Conservation (phyloP, 1,140 invertebrate genomes). For the Drosophila ficusphila region DNA sequence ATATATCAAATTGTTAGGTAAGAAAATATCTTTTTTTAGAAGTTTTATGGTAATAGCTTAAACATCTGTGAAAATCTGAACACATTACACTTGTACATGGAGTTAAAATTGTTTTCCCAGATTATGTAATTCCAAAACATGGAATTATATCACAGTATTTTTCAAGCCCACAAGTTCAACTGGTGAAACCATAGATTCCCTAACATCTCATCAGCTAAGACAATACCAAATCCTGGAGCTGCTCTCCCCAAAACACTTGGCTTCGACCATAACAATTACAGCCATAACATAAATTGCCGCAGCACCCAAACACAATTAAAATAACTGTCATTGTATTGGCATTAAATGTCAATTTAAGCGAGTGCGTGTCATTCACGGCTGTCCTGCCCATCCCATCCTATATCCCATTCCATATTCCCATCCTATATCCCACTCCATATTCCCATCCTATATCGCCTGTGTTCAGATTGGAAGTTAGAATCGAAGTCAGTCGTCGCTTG, state of each 20-base stretch:
- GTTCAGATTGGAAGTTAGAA: slow-evolving; percentile 41
- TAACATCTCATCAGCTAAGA: background rate
- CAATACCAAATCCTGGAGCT: background rate
- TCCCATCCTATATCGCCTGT: background rate
- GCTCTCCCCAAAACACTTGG: slow-evolving; percentile 26
- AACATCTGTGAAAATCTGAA: too few relatives aligned
- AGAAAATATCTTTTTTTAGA: too few relatives aligned
- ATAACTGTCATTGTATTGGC: slow-evolving; percentile 83
- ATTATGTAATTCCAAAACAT: background rate
- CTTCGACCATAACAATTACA: slow-evolving; percentile 70
- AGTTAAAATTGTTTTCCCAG: background rate
- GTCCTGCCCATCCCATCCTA: background rate
- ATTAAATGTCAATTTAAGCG: slow-evolving; percentile 82
- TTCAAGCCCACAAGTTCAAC: slow-evolving; percentile 6
- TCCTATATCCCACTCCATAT: background rate
- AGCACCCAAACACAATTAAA: slow-evolving; percentile 82
- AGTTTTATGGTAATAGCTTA: too few relatives aligned
- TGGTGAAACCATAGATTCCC: slow-evolving; percentile 13
- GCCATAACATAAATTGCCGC: slow-evolving; percentile 71
- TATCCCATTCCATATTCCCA: background rate
- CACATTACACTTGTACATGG: too few relatives aligned
- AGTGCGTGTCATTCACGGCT: slow-evolving; percentile 78
- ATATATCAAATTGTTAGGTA: too few relatives aligned
- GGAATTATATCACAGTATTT: background rate
- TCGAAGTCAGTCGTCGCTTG: slow-evolving; percentile 22